Percentiles rank a stretch among this genome's conserved stretches.
These are phyloP conservation scores for Phaenicophaeus curvirostris DNA, from an alignment of 2,797 vertebrate genomes.

Conservation along the genomic window DNA sequence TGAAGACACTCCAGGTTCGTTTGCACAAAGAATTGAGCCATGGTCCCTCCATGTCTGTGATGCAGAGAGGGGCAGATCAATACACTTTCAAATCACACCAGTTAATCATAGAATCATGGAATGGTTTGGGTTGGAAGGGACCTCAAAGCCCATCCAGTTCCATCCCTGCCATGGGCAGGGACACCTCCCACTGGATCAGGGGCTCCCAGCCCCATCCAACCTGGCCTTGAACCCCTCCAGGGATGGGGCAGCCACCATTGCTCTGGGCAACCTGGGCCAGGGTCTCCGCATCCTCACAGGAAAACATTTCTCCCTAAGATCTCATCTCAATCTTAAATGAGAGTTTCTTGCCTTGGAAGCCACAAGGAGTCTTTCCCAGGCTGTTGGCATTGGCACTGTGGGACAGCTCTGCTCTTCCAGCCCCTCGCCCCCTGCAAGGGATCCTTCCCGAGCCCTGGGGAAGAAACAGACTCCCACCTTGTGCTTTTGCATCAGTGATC, in stretches of 20 bases:
- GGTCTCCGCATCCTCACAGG: too few relatives aligned
- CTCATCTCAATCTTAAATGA: neutral
- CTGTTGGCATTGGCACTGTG: rapidly evolving
- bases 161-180: too few relatives aligned
- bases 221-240: too few relatives aligned
- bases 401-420: neutral
- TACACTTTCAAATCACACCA: neutral
- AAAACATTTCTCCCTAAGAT: too few relatives aligned
- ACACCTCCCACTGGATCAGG: too few relatives aligned
- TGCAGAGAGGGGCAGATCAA: rapidly evolving
- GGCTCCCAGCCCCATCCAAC: too few relatives aligned
- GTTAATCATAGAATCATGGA: too few relatives aligned
- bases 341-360: neutral
- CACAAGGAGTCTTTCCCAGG: neutral
- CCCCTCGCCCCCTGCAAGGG: neutral
- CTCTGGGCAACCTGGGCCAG: too few relatives aligned
- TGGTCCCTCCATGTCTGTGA: neutral
- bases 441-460: neutral
- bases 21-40: neutral
- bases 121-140: too few relatives aligned
- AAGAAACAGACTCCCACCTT: neutral
- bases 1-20: neutral
- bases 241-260: too few relatives aligned
- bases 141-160: too few relatives aligned
- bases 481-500: rapidly evolving